phyloP scores from a whole-genome alignment of 2,888 invertebrate species.

The Syrista parreyssii region DNA sequence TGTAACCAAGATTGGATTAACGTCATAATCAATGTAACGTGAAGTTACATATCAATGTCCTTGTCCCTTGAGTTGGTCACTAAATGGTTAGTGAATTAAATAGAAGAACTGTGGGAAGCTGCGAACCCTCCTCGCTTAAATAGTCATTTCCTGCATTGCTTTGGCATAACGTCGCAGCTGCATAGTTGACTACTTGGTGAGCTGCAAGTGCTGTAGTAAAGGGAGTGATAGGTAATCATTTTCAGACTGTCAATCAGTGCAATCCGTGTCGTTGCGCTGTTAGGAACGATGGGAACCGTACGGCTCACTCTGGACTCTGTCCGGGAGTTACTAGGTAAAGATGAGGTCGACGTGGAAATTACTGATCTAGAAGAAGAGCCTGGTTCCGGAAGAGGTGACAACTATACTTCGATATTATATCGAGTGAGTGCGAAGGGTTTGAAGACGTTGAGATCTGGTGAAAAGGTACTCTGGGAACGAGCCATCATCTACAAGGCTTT shows the following conservation, averaged over 20 bases:
- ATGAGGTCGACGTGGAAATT: constrained; percentile 56
- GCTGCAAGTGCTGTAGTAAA: not conserved
- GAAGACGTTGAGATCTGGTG: constrained; percentile 58
- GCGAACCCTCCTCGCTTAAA: constrained; percentile 56
- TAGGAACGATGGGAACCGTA: not conserved
- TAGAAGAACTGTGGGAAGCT: constrained; percentile 47
- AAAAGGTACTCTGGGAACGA: constrained; percentile 72
- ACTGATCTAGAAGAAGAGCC: constrained; percentile 70
- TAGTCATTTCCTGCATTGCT: constrained; percentile 61
- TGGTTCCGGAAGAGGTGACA: constrained; percentile 80
- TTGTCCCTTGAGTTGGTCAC: constrained; percentile 57
- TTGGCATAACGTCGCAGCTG: constrained; percentile 36
- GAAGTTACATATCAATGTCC: constrained; percentile 57
- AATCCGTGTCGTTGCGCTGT: not conserved
- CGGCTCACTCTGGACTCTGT: constrained; percentile 49
- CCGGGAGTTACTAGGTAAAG: constrained; percentile 52
- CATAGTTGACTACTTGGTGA: not conserved
- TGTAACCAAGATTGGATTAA: not conserved
- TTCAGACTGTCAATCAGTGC: constrained; percentile 16
- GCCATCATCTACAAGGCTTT: constrained; percentile 79
- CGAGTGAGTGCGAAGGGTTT: constrained; percentile 73
- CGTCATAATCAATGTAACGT: not conserved
- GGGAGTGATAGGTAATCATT: not conserved
- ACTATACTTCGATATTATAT: constrained; percentile 80
- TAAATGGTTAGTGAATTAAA: constrained; percentile 58